Evolutionary conservation across 2,888 invertebrate genomes (phyloP), one percentile per base, ranked within the genome.

Genomic region (Antheraea yamamai): DNA sequence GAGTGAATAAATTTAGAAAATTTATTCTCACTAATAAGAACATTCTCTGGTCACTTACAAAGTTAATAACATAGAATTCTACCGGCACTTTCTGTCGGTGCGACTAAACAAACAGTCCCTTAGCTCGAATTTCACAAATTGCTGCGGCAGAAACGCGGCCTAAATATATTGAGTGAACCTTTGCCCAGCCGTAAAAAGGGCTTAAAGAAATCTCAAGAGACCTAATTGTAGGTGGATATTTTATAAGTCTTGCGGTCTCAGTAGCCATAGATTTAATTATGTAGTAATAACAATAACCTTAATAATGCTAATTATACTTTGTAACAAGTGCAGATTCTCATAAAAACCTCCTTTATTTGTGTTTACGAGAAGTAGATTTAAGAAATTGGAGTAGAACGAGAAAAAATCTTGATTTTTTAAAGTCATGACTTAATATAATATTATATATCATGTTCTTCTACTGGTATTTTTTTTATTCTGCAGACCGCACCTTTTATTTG

Each of bases 71-170:
- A 78, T 78, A 79, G 78, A 81, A 81, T 81, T 80, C 80, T 78
- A 76, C 76, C 73, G 76, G 77, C 77, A 77, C 78, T 81, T 80
- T 79, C 75, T 78, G 76, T 77, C 77, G 75, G 72, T 76, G 75
- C 77, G 80, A 77, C 79, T 79, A 80, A 79, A 79, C 80, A 84
- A 84, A 82, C 78, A 79, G 82, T 83, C 84, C 84, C 84, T 85
- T 83, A 81, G 82, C 83, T 83, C 80, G 76, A 83, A 85, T 86
- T 84, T 83, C 79, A 78, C 82, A 82, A 86, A 86, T 85, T 84
- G 81, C 83, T 82, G 80, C 75, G 75, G 77, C 78, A 78, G 79
- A 83, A 82, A 79, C 80, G 77, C 73, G 76, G 72, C 39, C 79
- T 81, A 80, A 85, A 84, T 82, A 81, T 82, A 86, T 83, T 82